Percentiles rank a stretch among this genome's conserved stretches.
These are phyloP conservation scores for Gari tellinella DNA, from an alignment of 2,888 invertebrate genomes.

Conservation along the genomic window DNA sequence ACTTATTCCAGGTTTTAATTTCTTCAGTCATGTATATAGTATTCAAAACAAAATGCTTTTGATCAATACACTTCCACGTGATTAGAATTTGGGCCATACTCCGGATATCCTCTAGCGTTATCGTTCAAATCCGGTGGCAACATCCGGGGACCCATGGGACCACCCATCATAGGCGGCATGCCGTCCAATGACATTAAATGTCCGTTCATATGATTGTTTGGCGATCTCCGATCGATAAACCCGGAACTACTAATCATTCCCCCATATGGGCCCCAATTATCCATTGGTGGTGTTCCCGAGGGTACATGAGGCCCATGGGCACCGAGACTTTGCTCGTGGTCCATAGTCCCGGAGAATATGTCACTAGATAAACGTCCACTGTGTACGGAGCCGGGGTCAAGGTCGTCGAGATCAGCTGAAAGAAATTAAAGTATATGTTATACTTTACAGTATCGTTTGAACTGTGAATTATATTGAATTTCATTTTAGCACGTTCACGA, in stretches of 20 bases:
- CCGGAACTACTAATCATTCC: constrained; percentile 66
- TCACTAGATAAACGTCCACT: constrained; percentile 75
- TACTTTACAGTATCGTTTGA: no score
- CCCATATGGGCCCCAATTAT: constrained; percentile 72
- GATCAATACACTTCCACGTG: constrained; percentile 82
- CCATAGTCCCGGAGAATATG: constrained; percentile 76
- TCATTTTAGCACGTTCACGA: no score
- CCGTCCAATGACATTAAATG: constrained; percentile 77
- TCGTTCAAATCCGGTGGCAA: constrained; percentile 74
- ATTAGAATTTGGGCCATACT: constrained; percentile 74
- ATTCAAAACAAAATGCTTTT: no score
- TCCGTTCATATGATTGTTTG: constrained; percentile 71
- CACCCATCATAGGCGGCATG: constrained; percentile 67
- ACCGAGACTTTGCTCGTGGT: constrained; percentile 79
- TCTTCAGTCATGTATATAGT: no score
- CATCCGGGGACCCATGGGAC: constrained; percentile 69
- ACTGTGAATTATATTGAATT: no score
- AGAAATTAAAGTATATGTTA: no score
- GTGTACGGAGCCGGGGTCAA: constrained; percentile 70
- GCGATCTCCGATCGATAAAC: constrained; percentile 78
- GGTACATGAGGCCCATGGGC: constrained; percentile 79
- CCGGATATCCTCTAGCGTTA: constrained; percentile 72
- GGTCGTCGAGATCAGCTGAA: constrained; percentile 73
- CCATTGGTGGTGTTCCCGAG: constrained; percentile 78
- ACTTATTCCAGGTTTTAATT: no score